Conservation (phyloP, 1,140 invertebrate genomes). For the Drosophila repleta region DNA sequence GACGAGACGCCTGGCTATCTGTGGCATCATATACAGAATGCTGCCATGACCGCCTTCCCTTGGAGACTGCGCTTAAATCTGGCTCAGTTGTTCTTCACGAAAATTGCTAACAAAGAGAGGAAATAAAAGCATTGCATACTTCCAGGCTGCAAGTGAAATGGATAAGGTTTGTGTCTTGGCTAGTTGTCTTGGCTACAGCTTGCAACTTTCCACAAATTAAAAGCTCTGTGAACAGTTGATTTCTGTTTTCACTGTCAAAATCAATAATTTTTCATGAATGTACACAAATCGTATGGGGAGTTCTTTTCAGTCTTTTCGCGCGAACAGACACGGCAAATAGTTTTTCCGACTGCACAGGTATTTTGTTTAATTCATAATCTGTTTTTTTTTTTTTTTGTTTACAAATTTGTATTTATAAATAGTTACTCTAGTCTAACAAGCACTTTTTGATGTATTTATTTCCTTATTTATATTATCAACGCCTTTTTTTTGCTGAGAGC, state of each 20-base stretch:
- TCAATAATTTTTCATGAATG: slow-evolving; percentile 26
- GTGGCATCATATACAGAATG: slow-evolving; percentile 89
- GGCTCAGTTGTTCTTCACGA: slow-evolving; percentile 26
- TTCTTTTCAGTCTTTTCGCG: slow-evolving; percentile 24
- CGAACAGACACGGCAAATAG: slow-evolving; percentile 1
- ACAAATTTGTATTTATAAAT: background rate
- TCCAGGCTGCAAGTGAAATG: background rate
- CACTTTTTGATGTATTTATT: no score
- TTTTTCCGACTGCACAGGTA: slow-evolving; percentile 17
- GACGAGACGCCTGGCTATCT: slow-evolving; percentile 94
- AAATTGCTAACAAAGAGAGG: slow-evolving; percentile 9
- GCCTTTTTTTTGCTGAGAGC: background rate
- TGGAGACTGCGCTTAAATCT: slow-evolving; percentile 38
- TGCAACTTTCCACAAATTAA: background rate
- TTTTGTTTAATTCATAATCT: background rate
- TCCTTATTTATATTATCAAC: background rate
- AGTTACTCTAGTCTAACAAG: background rate
- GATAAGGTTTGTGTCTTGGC: background rate
- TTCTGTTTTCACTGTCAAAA: slow-evolving; percentile 18
- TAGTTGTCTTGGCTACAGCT: slow-evolving; percentile 11
- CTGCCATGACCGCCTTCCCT: slow-evolving; percentile 19
- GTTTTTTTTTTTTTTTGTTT: background rate
- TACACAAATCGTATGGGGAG: background rate
- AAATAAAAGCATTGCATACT: slow-evolving; percentile 31
- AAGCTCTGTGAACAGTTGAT: slow-evolving; percentile 3